These are phyloP conservation scores for Cheilosia grossa DNA, from an alignment of 2,888 invertebrate species.

Conservation along the genomic window DNA sequence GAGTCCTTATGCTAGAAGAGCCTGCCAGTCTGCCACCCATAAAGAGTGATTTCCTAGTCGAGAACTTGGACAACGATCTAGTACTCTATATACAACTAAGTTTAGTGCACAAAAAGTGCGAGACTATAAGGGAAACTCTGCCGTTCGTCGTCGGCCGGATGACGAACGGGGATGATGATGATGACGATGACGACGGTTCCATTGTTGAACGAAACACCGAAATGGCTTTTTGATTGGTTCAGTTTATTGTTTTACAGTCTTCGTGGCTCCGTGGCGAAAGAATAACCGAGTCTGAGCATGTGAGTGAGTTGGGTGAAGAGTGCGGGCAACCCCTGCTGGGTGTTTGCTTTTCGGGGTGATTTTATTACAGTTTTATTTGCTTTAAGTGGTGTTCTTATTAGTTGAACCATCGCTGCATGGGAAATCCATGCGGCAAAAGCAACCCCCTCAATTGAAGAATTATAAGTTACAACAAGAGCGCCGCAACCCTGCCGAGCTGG, in stretches of 20 bases:
- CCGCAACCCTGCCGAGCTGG: slow-evolving; percentile 17
- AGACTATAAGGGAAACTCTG: slow-evolving; percentile 50
- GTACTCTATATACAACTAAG: slow-evolving; percentile 51
- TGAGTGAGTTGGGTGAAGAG: slow-evolving; percentile 46
- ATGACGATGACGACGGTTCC: slow-evolving; percentile 49
- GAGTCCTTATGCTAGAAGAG: slow-evolving; percentile 71
- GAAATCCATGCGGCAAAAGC: slow-evolving; percentile 34
- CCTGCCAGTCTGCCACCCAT: slow-evolving; percentile 75
- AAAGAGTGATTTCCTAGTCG: slow-evolving; percentile 73
- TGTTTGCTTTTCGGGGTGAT: slow-evolving; percentile 74
- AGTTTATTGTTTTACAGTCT: slow-evolving; percentile 76
- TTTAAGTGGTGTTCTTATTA: slow-evolving; percentile 76
- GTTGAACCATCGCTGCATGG: slow-evolving; percentile 63
- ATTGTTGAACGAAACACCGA: slow-evolving; percentile 82
- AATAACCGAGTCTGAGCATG: slow-evolving; percentile 68
- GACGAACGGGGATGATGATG: slow-evolving; percentile 25
- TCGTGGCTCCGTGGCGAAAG: slow-evolving; percentile 73
- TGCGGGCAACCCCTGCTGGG: slow-evolving; percentile 59
- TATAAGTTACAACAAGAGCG: slow-evolving; percentile 36
- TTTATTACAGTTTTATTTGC: slow-evolving; percentile 77
- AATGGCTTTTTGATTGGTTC: slow-evolving; percentile 82
- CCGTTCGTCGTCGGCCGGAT: slow-evolving; percentile 52
- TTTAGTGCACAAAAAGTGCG: slow-evolving; percentile 66
- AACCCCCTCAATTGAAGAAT: slow-evolving; percentile 55
- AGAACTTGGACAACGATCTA: slow-evolving; percentile 65